Evolutionary conservation across 2,797 vertebrate genomes (phyloP).

Genomic region (Salarias fasciatus): DNA sequence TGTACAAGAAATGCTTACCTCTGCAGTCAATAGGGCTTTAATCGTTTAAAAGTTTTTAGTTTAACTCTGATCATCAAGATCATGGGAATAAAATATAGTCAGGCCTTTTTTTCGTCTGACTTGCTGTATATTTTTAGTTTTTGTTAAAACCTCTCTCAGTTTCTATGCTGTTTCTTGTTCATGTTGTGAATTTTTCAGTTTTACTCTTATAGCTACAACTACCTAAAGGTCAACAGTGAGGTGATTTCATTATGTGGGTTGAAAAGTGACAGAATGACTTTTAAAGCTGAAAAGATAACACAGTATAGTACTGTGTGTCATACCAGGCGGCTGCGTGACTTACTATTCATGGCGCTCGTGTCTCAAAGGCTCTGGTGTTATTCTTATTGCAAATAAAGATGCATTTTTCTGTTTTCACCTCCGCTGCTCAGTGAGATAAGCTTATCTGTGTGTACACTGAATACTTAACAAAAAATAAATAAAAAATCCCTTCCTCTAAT

Average conservation of each 20-base stretch:
- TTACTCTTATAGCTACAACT: no score
- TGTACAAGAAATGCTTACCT: background rate
- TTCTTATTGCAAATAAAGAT: constrained; percentile 11
- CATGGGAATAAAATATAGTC: no score
- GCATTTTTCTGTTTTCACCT: constrained; percentile 18
- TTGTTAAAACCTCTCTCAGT: no score
- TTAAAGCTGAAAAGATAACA: background rate
- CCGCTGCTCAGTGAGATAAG: constrained; percentile 28
- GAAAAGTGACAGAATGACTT: background rate
- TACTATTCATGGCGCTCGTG: background rate
- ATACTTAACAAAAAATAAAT: constrained; percentile 8
- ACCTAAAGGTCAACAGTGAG: background rate
- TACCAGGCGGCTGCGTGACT: no score
- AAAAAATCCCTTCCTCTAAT: background rate
- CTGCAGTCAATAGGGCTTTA: no score
- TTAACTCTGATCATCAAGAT: no score
- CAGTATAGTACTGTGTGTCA: background rate
- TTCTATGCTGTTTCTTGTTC: no score
- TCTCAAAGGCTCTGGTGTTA: background rate
- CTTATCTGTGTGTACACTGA: constrained; percentile 13
- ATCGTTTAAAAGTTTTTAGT: no score
- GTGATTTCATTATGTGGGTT: background rate
- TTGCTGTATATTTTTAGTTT: no score
- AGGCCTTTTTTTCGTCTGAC: no score
- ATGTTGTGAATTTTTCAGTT: no score